Evolutionary conservation across 2,888 invertebrate genomes (phyloP).

Genomic region (Emmelina monodactyla): DNA sequence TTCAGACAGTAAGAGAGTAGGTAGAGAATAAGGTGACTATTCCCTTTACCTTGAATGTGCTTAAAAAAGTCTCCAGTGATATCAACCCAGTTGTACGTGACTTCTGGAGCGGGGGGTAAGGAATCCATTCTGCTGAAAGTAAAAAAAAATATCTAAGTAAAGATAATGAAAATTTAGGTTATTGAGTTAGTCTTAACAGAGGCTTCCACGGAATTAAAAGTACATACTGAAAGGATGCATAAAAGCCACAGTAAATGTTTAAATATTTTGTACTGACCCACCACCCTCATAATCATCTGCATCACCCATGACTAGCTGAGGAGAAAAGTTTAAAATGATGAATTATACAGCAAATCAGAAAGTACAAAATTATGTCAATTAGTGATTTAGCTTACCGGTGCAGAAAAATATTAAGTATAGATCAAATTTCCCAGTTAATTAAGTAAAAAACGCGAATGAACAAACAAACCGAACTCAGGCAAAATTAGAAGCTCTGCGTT

Average conservation of each 20-base stretch:
- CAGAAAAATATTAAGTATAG: no score
- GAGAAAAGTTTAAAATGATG: no score
- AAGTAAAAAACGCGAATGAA: no score
- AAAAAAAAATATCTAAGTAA: not conserved
- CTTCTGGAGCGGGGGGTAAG: slow-evolving; percentile 41
- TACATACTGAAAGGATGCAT: not conserved
- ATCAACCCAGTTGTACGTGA: slow-evolving; percentile 73
- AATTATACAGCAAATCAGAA: no score
- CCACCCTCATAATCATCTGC: slow-evolving; percentile 55
- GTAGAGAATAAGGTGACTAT: not conserved
- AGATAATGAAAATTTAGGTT: not conserved
- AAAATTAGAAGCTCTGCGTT: no score
- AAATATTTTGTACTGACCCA: slow-evolving; percentile 44
- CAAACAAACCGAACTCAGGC: no score
- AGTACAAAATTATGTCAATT: no score
- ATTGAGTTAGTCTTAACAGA: not conserved
- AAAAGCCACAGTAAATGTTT: slow-evolving; percentile 3
- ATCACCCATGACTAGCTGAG: no score
- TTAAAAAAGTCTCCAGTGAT: slow-evolving; percentile 65
- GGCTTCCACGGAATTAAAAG: not conserved
- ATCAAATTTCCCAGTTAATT: no score
- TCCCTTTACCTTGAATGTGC: slow-evolving; percentile 45
- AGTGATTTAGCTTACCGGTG: no score
- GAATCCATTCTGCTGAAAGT: slow-evolving; percentile 44
- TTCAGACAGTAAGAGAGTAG: no score